Conservation (phyloP, 2,888 invertebrate species). For the Eumerus sabulonum region DNA sequence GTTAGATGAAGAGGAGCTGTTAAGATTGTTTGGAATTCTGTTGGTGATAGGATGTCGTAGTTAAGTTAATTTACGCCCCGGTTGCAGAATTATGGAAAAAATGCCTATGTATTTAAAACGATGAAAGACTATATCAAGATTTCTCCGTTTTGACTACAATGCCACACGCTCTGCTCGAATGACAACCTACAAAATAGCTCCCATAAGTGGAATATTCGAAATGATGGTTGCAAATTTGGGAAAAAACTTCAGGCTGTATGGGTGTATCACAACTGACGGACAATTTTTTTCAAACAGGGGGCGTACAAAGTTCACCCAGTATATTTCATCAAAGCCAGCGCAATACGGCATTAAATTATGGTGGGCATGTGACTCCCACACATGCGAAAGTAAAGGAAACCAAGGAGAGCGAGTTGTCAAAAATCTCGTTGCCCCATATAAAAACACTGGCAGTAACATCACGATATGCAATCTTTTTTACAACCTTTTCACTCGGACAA, state of each 20-base stretch:
- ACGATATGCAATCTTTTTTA: too few relatives aligned
- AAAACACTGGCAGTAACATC: too few relatives aligned
- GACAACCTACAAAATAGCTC: constrained; percentile 6
- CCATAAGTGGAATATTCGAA: background rate
- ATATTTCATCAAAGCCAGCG: background rate
- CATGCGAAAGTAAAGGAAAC: background rate
- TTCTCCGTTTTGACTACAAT: background rate
- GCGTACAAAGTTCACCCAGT: background rate
- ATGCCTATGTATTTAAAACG: background rate
- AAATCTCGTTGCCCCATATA: too few relatives aligned
- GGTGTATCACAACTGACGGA: background rate
- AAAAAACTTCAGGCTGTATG: background rate
- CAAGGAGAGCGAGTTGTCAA: too few relatives aligned
- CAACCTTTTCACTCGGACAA: too few relatives aligned
- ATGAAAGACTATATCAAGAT: background rate
- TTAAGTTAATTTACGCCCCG: background rate
- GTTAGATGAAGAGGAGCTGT: background rate
- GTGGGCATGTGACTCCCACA: background rate
- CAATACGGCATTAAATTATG: background rate
- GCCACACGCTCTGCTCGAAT: constrained; percentile 1
- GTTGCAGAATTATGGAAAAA: background rate
- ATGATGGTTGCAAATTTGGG: constrained; percentile 5
- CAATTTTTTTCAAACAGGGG: background rate
- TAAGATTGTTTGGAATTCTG: too few relatives aligned
- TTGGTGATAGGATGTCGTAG: too few relatives aligned